Percentiles rank a stretch among this genome's conserved stretches.
These are phyloP conservation scores for Polyommatus iphigenia DNA, from an alignment of 2,888 invertebrate genomes.

Conservation along the genomic window DNA sequence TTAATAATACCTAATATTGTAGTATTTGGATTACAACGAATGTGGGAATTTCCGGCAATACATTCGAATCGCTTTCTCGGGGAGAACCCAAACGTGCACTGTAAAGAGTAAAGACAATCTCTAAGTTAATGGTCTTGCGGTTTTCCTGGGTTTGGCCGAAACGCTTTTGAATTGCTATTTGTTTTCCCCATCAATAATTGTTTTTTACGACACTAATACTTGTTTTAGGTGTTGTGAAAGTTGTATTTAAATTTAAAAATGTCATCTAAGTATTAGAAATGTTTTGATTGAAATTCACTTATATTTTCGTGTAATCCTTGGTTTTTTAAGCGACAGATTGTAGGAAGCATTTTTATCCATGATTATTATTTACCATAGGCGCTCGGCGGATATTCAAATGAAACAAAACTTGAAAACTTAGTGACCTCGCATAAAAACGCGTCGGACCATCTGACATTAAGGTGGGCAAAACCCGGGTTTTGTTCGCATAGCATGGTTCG, in stretches of 20 bases:
- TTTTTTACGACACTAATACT: neutral
- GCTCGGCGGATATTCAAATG: neutral
- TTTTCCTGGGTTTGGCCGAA: constrained; percentile 42
- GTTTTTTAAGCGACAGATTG: neutral
- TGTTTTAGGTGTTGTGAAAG: neutral
- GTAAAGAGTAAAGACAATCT: constrained; percentile 31
- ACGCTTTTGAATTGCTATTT: neutral
- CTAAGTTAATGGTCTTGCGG: constrained; percentile 40
- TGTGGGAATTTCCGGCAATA: neutral
- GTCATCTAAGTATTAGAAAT: neutral
- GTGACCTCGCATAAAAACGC: neutral
- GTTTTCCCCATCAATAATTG: constrained; percentile 32
- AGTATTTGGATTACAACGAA: neutral
- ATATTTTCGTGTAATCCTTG: neutral
- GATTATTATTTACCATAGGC: neutral
- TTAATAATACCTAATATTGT: neutral
- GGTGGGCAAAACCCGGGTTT: constrained; percentile 45
- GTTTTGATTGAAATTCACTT: neutral
- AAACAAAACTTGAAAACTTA: neutral
- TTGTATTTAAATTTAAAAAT: neutral
- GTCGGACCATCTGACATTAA: constrained; percentile 36
- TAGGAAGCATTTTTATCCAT: neutral
- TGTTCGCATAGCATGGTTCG: constrained; percentile 40
- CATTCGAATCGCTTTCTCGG: constrained; percentile 39
- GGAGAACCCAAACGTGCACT: constrained; percentile 53